Base-by-base conservation (phyloP, 2,888 invertebrate species). In the Catocala nupta region DNA sequence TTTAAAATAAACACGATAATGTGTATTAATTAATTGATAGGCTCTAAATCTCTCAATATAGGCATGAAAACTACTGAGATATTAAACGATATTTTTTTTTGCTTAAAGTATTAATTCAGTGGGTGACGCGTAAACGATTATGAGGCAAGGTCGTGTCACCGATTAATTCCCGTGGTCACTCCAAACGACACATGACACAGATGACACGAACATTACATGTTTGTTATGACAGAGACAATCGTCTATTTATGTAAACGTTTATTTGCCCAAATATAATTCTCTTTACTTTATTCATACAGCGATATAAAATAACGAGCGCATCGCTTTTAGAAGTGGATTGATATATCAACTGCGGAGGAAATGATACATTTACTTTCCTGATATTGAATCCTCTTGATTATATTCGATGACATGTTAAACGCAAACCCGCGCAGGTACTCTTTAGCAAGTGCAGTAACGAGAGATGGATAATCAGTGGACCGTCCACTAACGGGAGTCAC, bases 401-500 rank as follows among this genome's bases (percentile, higher is more conserved):
- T 59, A 66, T 66, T 58, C 52, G 45, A 71, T 65, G 60, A 68
- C 52, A 75, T 68, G 64, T 68, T 65, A 60, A 70, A 13, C 55
- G 59, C 55, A 58, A 65, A 59, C 55, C 61, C 52, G 59, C 25
- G 45, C 45, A 47, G 50, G 65, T 70, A 68, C 58, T 65, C 66
- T 50, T 72, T 59, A 68, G 71, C 73, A 76, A 71, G 73, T 81
- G 77, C 74, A 72, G 90, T 90, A 91, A 90, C 81, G 77, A 80
- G 87, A 90, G 86, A 86, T 86, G 80, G 77, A 84, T 88, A 85
- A 86, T 85, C 87, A 86, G 82, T 90, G 88, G 78, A 89, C 84
- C 91, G 87, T 89, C 86, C 80, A 83, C 80, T 90, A 91, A 91
- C 93, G 90, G 91, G 85, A 90, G 89, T 90, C 86, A 86, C 88